Percentiles rank a stretch among this genome's conserved stretches.
phyloP scores from a whole-genome alignment of 53 echinoderm and acorn worm genomes.

The Stichopus horrens region DNA sequence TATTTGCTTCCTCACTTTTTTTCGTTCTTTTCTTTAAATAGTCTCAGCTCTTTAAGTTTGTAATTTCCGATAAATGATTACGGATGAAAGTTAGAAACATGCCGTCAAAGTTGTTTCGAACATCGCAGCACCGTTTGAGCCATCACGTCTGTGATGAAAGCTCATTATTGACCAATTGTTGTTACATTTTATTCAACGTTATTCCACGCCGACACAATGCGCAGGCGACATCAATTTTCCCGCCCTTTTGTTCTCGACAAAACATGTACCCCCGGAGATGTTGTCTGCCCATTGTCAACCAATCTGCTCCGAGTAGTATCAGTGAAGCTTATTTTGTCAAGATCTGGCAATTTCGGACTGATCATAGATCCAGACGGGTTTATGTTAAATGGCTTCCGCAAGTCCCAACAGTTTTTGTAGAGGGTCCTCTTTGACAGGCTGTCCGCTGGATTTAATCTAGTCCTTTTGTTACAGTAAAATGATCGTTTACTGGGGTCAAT shows the following conservation, averaged over 20 bases:
- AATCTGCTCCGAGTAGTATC: constrained; percentile 28
- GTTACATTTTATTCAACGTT: background rate
- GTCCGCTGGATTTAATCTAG: constrained; percentile 32
- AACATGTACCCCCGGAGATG: constrained; percentile 22
- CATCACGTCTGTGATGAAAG: constrained; percentile 1
- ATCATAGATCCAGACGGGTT: constrained; percentile 2
- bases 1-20: too few relatives aligned
- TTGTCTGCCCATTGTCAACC: background rate
- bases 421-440: constrained; percentile 5
- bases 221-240: constrained; percentile 24
- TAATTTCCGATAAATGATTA: background rate
- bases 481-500: constrained; percentile 36
- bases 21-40: background rate
- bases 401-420: constrained; percentile 16
- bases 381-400: constrained; percentile 35
- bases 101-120: too few relatives aligned
- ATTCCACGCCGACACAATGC: background rate
- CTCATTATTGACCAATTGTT: constrained; percentile 32
- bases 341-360: background rate
- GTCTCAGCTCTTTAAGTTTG: background rate
- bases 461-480: constrained; percentile 21
- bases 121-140: background rate
- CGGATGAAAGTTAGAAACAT: background rate
- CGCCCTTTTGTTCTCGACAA: constrained; percentile 25
- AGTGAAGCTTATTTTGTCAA: constrained; percentile 16